These are phyloP conservation scores for Podarcis lilfordi DNA, from an alignment of 2,797 vertebrate species.

Conservation along the genomic window DNA sequence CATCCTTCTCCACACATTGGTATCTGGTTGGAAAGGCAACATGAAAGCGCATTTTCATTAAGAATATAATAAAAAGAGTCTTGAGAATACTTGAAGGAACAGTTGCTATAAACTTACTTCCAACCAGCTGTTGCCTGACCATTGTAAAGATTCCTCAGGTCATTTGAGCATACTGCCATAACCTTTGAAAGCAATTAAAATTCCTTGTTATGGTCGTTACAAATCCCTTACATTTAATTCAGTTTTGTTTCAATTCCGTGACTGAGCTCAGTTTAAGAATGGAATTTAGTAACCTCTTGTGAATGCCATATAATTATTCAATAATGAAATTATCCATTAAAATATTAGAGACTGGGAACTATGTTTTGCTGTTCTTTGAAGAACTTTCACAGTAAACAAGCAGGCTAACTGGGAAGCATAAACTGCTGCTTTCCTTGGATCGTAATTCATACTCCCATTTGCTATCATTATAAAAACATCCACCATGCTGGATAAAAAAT, in stretches of 20 bases:
- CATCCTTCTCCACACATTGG: constrained; percentile 87
- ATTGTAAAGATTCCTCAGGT: constrained; percentile 85
- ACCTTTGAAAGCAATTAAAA: constrained; percentile 78
- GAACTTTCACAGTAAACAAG: not conserved
- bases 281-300: not conserved
- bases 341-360: not conserved
- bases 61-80: not conserved
- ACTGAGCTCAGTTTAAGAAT: not conserved
- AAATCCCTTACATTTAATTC: not conserved
- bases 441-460: not conserved
- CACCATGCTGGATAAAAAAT: not conserved
- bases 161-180: constrained; percentile 87
- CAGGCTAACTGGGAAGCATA: not conserved
- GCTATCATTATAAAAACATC: not conserved
- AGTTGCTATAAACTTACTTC: constrained; percentile 82
- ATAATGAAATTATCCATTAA: not conserved
- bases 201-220: not conserved
- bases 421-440: too few relatives aligned
- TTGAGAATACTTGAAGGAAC: not conserved
- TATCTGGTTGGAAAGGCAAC: constrained; percentile 76
- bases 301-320: not conserved
- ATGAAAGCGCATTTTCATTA: not conserved
- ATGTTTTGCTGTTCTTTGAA: not conserved
- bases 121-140: constrained; percentile 86
- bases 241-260: not conserved